Percentiles rank a stretch among this genome's conserved stretches.
These are phyloP conservation scores for Actinemys pallida DNA, from an alignment of 2,113 vertebrate genomes.

Conservation along the genomic window DNA sequence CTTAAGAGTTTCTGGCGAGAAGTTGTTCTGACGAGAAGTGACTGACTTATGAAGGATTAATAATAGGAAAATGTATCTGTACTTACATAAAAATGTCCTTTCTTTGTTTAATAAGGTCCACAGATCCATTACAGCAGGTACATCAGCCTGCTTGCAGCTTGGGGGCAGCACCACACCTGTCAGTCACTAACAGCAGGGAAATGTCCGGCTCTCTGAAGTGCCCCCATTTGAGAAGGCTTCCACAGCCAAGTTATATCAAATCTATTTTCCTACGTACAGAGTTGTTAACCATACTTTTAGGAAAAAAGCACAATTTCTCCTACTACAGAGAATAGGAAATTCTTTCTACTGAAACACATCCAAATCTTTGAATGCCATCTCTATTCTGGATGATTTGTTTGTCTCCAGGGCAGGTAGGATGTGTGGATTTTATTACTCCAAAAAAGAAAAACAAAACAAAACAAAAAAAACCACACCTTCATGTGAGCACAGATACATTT, in stretches of 20 bases:
- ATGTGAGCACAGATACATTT: not conserved
- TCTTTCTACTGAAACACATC: not conserved
- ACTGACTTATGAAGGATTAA: not conserved
- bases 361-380: not conserved
- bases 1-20: not conserved
- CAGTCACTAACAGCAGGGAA: rapidly evolving
- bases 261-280: not conserved
- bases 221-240: not conserved
- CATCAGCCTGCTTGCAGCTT: not conserved
- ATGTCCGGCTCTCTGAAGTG: not conserved
- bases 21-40: not conserved
- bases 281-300: not conserved
- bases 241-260: not conserved
- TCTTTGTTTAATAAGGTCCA: not conserved
- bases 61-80: not conserved
- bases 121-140: not conserved
- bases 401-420: not conserved
- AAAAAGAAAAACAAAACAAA: not conserved
- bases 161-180: not conserved
- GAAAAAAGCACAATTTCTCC: not conserved
- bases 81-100: not conserved
- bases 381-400: rapidly evolving
- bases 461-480: not conserved
- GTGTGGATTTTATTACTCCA: not conserved
- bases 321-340: not conserved